Evolutionary conservation across 2,797 vertebrate species (phyloP), one percentile per base, ranked within the genome.

Genomic region (Diplodus puntazzo): DNA sequence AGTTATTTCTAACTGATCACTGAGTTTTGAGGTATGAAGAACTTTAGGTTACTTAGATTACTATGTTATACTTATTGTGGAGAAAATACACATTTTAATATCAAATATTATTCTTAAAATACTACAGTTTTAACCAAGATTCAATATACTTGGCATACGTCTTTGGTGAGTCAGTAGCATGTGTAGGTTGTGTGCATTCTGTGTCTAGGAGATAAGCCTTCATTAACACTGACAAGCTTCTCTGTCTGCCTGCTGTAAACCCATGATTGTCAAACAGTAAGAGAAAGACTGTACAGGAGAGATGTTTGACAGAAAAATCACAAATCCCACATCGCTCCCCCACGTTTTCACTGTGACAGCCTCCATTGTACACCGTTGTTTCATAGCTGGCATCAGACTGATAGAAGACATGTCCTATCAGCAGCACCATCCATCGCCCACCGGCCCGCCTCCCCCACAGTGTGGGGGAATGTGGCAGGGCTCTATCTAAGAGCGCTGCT

Each of bases 131-230:
- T 43, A 55, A 43, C 45, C 25, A 30, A 64, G 77, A 83, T 75
- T 77, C n/a, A 61, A 83, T 66, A 78, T 39, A 46, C 46, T 65
- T n/a, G 48, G 27, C 71, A 74, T 39, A 64, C 43, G 34, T 82
- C 59, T 78, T 50, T 50, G 48, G 65, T 85, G 77, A 87, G 73
- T 91, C 83, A 80, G 65, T 63, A 27, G 61, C 57, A 70, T 68
- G 81, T 87, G 84, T 87, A 87, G 81, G 83, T 86, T 77, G 73
- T 60, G 75, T 79, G 64, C 75, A 23, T 81, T 88, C 88, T 90
- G 90, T 87, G 82, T 89, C 81, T 59, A 12, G 69, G 78, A 91
- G 89, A 92, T 89, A 87, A 92, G 86, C 81, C 74, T 85, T 79
- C 85, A 86, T 89, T 83, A 88, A 78, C 77, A 85, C 67, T 79